Base-by-base conservation (phyloP, 2,113 vertebrate species). In the Brachionichthys hirsutus region DNA sequence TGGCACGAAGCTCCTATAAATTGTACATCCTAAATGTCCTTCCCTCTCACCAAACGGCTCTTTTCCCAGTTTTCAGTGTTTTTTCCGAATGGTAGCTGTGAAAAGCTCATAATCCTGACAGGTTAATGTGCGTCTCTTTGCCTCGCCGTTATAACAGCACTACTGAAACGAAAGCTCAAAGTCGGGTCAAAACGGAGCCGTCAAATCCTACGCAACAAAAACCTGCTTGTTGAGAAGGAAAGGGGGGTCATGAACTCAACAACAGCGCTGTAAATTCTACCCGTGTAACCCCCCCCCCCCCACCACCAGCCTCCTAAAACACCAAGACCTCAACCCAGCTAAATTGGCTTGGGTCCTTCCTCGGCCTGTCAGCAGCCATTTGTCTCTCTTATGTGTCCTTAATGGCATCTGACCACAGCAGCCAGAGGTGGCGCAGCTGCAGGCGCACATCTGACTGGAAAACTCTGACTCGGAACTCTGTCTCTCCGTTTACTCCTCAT, bases 351-450 rank as follows among this genome's bases (percentile, higher is more conserved):
- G 13, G 54, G 56, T 62, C 79, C 81, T 66, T 83, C 77, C 71
- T 75, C 75, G 55, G 77, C 46, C 70, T 85, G 80, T 70, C 84
- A 80, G 75, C 60, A 22, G 75, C 64, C 69, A 83, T 85, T 62
- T 61, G 16, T 88, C 80, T 89, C 80, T 85, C 79, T 86, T 75
- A 85, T 82, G 71, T 77, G 62, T 77, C 83, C 73, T 62, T 87
- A 84, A 86, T 85, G 79, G 75, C 63, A 52, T 81, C 46, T 65
- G 78, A 83, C 83, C 81, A 51, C 75, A 82, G 78, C 75, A 66
- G 66, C 77, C n/a, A n/a, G n/a, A n/a, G n/a, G n/a, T n/a, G 68
- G 69, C 76, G 48, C 45, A 69, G 70, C 67, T 51, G 14, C 79
- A 80, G 63, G 70, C 72, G 77, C 65, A 71, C 75, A 73, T 80